These are phyloP conservation scores for Motacilla tschutschensis DNA, from an alignment of 2,113 vertebrate species.

Conservation along the genomic window DNA sequence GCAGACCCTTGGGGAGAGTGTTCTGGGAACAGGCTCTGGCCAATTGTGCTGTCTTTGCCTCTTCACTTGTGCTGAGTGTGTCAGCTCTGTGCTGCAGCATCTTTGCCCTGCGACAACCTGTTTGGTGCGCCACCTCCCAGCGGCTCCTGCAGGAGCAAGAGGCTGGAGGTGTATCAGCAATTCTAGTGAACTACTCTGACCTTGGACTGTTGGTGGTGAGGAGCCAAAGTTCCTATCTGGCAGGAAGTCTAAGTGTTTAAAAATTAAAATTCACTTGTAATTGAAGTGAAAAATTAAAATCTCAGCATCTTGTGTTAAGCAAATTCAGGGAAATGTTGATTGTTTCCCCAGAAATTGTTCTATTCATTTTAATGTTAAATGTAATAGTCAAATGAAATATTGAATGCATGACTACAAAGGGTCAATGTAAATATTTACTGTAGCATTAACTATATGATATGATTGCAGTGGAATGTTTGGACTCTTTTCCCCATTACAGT, in stretches of 20 bases:
- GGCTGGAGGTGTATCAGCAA: neutral
- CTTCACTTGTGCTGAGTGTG: neutral
- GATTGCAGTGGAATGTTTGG: constrained; percentile 17
- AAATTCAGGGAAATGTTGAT: neutral
- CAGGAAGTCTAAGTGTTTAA: neutral
- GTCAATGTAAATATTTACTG: constrained; percentile 52
- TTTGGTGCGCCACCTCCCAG: neutral
- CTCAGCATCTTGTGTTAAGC: neutral
- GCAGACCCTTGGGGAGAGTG: neutral
- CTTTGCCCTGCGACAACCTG: neutral
- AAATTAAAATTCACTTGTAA: neutral
- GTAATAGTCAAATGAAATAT: constrained; percentile 1
- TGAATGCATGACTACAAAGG: neutral
- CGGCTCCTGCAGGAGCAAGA: neutral
- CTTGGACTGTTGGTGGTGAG: neutral
- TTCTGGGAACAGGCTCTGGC: neutral
- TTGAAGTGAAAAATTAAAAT: neutral
- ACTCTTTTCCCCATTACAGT: neutral
- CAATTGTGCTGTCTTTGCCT: neutral
- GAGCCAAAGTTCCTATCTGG: neutral
- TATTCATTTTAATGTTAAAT: constrained; percentile 4
- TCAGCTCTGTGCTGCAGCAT: neutral
- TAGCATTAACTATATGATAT: neutral
- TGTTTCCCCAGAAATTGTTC: neutral
- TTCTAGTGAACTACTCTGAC: neutral